Evolutionary conservation across 2,797 vertebrate genomes (phyloP), one percentile per base, ranked within the genome.

Genomic region (Arnoldichthys spilopterus): DNA sequence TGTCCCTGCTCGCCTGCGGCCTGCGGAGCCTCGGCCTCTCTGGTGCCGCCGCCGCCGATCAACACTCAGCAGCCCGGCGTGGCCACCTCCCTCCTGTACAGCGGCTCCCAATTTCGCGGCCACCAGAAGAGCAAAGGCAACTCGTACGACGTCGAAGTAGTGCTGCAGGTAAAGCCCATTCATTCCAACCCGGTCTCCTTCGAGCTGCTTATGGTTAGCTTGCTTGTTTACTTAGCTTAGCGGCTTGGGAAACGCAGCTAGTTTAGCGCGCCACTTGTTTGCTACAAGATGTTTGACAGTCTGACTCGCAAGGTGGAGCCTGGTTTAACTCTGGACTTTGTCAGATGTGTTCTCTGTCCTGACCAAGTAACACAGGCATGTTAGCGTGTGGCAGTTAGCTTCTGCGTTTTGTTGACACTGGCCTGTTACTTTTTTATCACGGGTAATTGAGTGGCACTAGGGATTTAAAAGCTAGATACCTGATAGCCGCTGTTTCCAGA

Each of bases 51-150:
- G 63, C 96, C 96, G 67, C 97, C 97, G 90, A 98, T 99, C 91
- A 98, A 97, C 94, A 96, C 97, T 53, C 92, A 93, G 83, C 97
- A 99, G 91, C 97, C 97, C 32, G 97, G 97, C 63, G 95, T 98
- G 83, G 92, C 95, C 83, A 96, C 96, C 26, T 96, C 96, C 76
- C 93, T 97, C 82, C 94, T 99, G 43, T 97, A 97, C 92, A 98
- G 97, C 90, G 97, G 97, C 80, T 95, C 97, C 34, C 96, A 96
- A 93, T 99, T 98, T 92, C 95, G 95, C 79, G 97, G 97, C 16
- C 94, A 97, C 87, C 97, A 99, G 92, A 98, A 96, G 90, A 98
- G 97, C 92, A 98, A 98, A 91, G 97, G 97, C 81, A 98, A 97
- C 91, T 96, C 97, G 0, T 99, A 99, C 89, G 97, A 97, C 89